Evolutionary conservation across 2,113 vertebrate species (phyloP).

Genomic region (Halcyon senegalensis): DNA sequence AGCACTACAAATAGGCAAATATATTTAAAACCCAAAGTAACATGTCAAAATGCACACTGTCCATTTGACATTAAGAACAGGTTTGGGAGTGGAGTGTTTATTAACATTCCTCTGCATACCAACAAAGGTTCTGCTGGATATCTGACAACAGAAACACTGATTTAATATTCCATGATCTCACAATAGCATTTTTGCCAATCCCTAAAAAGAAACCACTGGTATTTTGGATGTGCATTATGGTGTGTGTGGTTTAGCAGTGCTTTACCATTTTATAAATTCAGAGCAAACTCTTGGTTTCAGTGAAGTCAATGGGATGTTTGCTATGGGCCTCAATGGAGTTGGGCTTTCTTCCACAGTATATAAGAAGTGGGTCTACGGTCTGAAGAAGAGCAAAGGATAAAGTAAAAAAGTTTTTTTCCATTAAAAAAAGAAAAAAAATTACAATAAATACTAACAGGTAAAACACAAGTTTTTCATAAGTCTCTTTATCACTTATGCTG

Average conservation of each 20-base stretch:
- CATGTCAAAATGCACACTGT: not conserved
- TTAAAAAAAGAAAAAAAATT: not conserved
- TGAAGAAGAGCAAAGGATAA: not conserved
- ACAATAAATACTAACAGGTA: not conserved
- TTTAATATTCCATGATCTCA: not conserved
- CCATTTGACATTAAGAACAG: not conserved
- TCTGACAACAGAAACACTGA: not conserved
- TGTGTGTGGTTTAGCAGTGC: not conserved
- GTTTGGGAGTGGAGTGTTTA: not conserved
- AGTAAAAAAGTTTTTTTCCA: not conserved
- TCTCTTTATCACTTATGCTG: not conserved
- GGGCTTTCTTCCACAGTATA: not conserved
- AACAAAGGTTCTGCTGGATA: not conserved
- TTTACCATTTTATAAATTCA: not conserved
- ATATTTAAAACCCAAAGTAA: not conserved
- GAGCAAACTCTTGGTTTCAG: not conserved
- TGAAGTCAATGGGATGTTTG: not conserved
- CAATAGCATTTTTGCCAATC: not conserved
- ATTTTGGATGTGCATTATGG: slow-evolving; percentile 11
- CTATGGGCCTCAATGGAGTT: not conserved
- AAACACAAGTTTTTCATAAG: not conserved
- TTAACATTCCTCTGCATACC: not conserved
- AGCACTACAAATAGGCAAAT: not conserved
- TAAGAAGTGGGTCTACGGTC: not conserved
- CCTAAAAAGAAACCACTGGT: slow-evolving; percentile 22